phyloP scores from a whole-genome alignment of 2,113 vertebrate species.

The Chloroceryle aenea region DNA sequence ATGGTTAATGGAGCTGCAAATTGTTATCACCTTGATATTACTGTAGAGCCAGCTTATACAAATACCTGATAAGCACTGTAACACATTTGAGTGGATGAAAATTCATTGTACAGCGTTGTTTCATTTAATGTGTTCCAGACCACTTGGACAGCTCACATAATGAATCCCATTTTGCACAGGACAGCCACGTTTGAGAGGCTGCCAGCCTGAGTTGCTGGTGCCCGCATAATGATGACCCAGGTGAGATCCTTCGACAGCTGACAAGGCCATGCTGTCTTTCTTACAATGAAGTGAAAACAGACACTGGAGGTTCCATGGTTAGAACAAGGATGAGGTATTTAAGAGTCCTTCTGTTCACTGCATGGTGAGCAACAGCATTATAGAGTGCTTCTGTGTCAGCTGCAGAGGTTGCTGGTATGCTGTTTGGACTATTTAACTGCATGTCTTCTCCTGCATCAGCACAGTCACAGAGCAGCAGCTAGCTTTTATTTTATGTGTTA shows the following conservation, averaged over 20 bases:
- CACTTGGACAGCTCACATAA: slow-evolving; percentile 25
- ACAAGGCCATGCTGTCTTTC: background rate
- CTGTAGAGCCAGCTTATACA: background rate
- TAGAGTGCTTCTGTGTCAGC: background rate
- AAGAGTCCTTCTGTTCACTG: background rate
- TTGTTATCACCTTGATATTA: slow-evolving; percentile 31
- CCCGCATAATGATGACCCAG: background rate
- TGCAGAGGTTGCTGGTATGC: background rate
- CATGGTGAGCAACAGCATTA: background rate
- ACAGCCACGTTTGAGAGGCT: slow-evolving; percentile 1
- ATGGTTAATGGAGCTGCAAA: slow-evolving; percentile 23
- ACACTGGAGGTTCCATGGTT: background rate
- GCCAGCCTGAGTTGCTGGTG: background rate
- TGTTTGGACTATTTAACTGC: background rate
- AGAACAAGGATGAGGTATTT: background rate
- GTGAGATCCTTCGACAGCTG: background rate
- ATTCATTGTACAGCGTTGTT: background rate
- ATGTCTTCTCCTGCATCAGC: background rate
- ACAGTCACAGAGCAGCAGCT: background rate
- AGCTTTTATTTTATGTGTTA: background rate
- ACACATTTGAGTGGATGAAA: slow-evolving; percentile 16
- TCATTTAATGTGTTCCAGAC: slow-evolving; percentile 54
- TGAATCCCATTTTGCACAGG: slow-evolving; percentile 36
- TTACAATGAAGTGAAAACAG: background rate
- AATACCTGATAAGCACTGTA: slow-evolving; percentile 15